These are phyloP conservation scores for Sarcophaga rosellei DNA, from an alignment of 2,888 invertebrate species.

Conservation along the genomic window DNA sequence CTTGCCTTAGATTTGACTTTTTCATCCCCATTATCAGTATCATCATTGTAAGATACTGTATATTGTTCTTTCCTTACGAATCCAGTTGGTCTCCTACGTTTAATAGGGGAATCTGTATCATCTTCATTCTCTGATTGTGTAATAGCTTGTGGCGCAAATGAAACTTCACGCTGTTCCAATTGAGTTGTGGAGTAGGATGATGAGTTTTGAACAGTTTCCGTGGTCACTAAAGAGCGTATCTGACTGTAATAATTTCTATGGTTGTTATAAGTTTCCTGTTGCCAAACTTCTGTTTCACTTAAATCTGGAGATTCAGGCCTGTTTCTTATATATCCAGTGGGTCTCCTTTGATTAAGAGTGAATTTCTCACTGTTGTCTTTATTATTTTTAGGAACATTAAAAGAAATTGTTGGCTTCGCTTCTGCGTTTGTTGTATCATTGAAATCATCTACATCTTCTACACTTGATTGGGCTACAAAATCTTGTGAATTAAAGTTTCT, in stretches of 20 bases:
- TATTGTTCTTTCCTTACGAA: conserved; percentile 25
- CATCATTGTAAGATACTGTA: conserved; percentile 28
- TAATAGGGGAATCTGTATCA: neutral
- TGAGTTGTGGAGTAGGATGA: neutral
- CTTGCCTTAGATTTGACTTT: neutral
- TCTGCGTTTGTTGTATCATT: neutral
- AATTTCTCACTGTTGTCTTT: neutral
- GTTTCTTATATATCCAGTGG: conserved; percentile 29
- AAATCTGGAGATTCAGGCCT: neutral
- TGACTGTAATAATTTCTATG: conserved; percentile 30
- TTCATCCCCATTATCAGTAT: conserved; percentile 21
- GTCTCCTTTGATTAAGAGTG: conserved; percentile 29
- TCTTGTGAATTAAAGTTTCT: conserved; percentile 19
- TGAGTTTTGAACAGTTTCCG: conserved; percentile 5
- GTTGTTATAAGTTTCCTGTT: neutral
- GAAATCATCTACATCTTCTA: conserved; percentile 1
- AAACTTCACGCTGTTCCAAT: conserved; percentile 1
- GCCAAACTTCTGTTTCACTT: conserved; percentile 13
- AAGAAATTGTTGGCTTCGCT: neutral
- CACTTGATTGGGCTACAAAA: neutral
- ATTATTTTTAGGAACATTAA: neutral
- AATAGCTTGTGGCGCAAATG: neutral
- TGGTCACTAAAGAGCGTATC: conserved; percentile 29
- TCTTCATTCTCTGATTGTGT: neutral
- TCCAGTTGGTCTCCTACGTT: conserved; percentile 49